A percentile compares a stretch with the other conserved stretches of the same genome.
Evolutionary conservation across 1,140 invertebrate species (phyloP).

Genomic region (Cecropterus lyciades): DNA sequence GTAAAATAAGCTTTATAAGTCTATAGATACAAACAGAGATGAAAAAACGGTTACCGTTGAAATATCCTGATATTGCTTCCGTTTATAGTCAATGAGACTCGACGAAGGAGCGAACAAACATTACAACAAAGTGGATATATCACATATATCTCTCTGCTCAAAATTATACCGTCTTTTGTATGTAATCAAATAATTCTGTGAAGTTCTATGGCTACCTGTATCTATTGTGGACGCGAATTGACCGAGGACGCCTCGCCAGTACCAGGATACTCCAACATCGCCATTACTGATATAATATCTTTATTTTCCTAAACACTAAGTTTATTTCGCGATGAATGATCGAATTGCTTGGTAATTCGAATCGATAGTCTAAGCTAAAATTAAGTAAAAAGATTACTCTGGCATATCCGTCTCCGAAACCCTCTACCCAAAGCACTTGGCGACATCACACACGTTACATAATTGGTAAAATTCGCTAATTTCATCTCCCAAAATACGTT

Average conservation of each 20-base stretch:
- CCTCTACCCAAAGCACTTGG: constrained; percentile 68
- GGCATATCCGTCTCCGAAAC: constrained; percentile 63
- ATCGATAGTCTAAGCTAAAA: constrained; percentile 77
- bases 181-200: constrained; percentile 51
- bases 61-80: constrained; percentile 49
- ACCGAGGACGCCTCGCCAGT: constrained; percentile 52
- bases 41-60: constrained; percentile 68
- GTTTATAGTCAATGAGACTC: constrained; percentile 78
- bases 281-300: constrained; percentile 76
- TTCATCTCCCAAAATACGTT: constrained; percentile 64
- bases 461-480: constrained; percentile 75
- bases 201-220: constrained; percentile 55
- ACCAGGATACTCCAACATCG: constrained; percentile 55
- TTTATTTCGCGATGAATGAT: constrained; percentile 84
- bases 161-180: constrained; percentile 49
- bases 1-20: constrained; percentile 82
- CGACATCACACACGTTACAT: constrained; percentile 70
- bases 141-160: constrained; percentile 63
- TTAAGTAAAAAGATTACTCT: constrained; percentile 75
- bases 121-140: constrained; percentile 64
- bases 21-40: constrained; percentile 79
- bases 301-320: constrained; percentile 75
- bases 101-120: constrained; percentile 44
- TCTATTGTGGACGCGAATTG: constrained; percentile 63
- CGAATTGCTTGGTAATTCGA: constrained; percentile 83